Evolutionary conservation across 1,140 invertebrate species (phyloP), one percentile per base, ranked within the genome.

Genomic region (Chelonus insularis): DNA sequence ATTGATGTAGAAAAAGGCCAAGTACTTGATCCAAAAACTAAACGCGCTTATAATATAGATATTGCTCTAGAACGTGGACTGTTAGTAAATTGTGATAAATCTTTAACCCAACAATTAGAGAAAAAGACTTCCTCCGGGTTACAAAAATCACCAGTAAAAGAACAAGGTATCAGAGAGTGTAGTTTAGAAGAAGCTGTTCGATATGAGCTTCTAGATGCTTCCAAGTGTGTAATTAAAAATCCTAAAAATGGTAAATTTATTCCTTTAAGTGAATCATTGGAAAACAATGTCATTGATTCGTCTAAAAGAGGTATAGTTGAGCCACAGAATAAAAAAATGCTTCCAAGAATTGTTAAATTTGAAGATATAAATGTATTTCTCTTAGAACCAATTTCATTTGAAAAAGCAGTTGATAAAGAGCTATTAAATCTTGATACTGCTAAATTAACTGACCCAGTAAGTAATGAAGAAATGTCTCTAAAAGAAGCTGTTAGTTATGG

Each of bases 401-500:
- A 91, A 70, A 82, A 86, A 73, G 91, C 92, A 4, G 83, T 93
- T 47, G 91, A 93, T 73, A 83, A 84, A 63, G 88, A 87, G 65
- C 78, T 85, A 57, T 76, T 96, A 43, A 88, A 93, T 74, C 70
- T 91, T 7, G 82, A 80, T 63, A 89, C 87, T n/a, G 90, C 89
- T 41, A 86, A 87, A 77, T 87, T 92, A 64, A 90, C 83, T 32
- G 90, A 93, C 83, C 88, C 91, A n/a, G 61, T 85, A 70, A 86
- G 86, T 57, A 85, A 86, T 39, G 86, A 90, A 77, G 77, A 86
- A 34, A 76, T 92, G n/a, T 88, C 89, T 11, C 83, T 98, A 9
- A 91, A 92, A 83, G 92, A 96, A 72, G 93, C 94, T 1, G 84
- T 94, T 47, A 85, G 86, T 60, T 82, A 88, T 14, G 93, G 94